Evolutionary conservation across 2,888 invertebrate genomes (phyloP), one percentile per base, ranked within the genome.

Genomic region (Bruchidius siliquastri): DNA sequence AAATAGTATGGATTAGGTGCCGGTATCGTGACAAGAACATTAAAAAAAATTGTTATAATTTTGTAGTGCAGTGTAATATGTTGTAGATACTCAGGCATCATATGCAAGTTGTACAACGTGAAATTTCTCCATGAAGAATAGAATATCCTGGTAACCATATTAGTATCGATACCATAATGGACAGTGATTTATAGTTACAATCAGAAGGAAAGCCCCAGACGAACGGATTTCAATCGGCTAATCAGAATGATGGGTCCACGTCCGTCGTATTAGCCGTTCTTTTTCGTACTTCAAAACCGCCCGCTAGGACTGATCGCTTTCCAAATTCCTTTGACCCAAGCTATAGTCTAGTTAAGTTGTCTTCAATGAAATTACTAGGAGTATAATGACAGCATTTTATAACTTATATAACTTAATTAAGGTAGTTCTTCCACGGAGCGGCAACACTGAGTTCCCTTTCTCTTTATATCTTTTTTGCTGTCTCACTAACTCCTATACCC

Each of bases 21-120:
- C n/a, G n/a, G n/a, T n/a, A n/a, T n/a, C n/a, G n/a, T n/a, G n/a
- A n/a, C n/a, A n/a, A n/a, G n/a, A n/a, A n/a, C n/a, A n/a, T n/a
- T n/a, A n/a, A n/a, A n/a, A n/a, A n/a, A n/a, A n/a, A n/a, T n/a
- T n/a, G n/a, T n/a, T n/a, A n/a, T n/a, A 30, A 30, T 30, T 30
- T 30, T 77, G 75, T 75, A 74, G 76, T 77, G 30, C 30, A 30
- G 30, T 30, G 76, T 78, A 49, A 8, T 8, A 4, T 13, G 1
- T 49, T 1, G 49, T 49, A 8, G 18, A 49, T 49, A 13, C 1
- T 18, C 6, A 49, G 18, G 18, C 49, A 49, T 49, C 8, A 13
- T 49, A 13, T 49, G 49, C 49, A 49, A 1, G 49, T 13, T 49
- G 49, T 13, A 8, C 49, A 18, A 49, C 8, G 49, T 49, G 18